Conservation (phyloP, 2,797 vertebrate species). For the Mallotus villosus region DNA sequence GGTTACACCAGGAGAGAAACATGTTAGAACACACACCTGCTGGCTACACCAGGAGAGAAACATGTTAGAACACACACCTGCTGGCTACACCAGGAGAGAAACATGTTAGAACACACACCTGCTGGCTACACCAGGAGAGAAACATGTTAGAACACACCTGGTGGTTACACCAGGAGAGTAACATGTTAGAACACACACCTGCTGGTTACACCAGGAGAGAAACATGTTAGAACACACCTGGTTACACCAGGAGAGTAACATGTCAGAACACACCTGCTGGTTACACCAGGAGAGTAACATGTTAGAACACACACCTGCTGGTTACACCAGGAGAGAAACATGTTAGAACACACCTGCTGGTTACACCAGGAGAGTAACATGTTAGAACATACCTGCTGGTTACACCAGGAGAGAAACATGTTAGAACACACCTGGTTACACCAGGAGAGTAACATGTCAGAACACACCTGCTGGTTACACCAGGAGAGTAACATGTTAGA, state of each 20-base stretch:
- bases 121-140: neutral
- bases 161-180: neutral
- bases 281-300: neutral
- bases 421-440: neutral
- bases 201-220: neutral
- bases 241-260: no score
- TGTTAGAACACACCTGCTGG: no score
- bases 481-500: no score
- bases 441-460: neutral
- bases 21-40: neutral
- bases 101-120: conserved; percentile 6
- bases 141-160: no score
- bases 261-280: conserved; percentile 16
- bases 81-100: neutral
- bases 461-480: neutral
- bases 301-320: no score
- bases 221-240: neutral
- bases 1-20: neutral
- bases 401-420: neutral
- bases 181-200: no score
- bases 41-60: no score
- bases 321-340: neutral
- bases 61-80: neutral
- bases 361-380: no score
- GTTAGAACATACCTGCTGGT: neutral